Base-by-base conservation (phyloP, 2,113 vertebrate genomes). In the Pagrus major region DNA sequence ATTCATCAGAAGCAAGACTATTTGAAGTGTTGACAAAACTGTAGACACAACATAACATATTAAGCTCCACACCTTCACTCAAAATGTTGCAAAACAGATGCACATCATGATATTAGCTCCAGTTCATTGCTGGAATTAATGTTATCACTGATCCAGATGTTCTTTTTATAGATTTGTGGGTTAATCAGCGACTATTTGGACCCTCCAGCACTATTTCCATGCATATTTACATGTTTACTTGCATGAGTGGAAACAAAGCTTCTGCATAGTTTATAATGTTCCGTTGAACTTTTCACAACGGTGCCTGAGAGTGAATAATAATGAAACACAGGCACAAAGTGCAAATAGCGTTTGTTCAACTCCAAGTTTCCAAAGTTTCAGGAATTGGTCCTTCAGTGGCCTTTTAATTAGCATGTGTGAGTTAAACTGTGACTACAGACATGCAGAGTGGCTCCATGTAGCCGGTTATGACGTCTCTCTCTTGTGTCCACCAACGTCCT, bases 401-500 rank as follows among this genome's bases (percentile, higher is more conserved):
- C 39, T 69, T 80, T 75, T 1, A 47, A 14, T 70, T 9, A 49
- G 33, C 25, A 60, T 78, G n/a, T 23, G 16, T 76, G 44, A 65
- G 54, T 69, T 9, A 47, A 42, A 37, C 64, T 49, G 39, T 67
- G 59, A 63, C 21, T 46, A 23, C 21, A 54, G 21, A 64, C 14
- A 70, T 41, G 46, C 23, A 72, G 71, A 85, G 29, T 49, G 54
- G 51, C 71, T 85, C 39, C 33, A 23, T 77, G 72, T 44, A 44
- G 71, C 66, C 63, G 52, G 37, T 70, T 29, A 42, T 84, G 74
- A 87, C 59, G 59, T 83, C 71, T 54, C 41, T 55, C 23, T 56
- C 42, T 9, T 31, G 55, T 56, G 61, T 72, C 64, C 21, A 47
- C 88, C 87, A 58, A 84, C 81, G 14, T 79, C 67, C 27, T 84